Percentiles rank a stretch among this genome's conserved stretches.
phyloP scores from a whole-genome alignment of 2,888 invertebrate genomes.

The Ceramica pisi region DNA sequence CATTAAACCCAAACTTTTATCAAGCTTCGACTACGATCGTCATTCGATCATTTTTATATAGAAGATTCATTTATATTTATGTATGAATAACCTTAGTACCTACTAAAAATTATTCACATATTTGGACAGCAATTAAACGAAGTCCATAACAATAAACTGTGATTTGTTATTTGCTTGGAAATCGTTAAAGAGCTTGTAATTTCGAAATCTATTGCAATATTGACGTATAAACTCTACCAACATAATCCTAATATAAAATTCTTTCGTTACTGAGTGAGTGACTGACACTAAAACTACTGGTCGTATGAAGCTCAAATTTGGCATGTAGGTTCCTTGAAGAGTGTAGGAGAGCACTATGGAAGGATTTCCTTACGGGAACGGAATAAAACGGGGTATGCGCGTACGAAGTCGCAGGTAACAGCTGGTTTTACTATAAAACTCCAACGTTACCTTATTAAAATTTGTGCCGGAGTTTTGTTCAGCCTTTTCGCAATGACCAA shows the following conservation, averaged over 20 bases:
- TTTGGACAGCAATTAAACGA: not conserved
- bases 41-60: not conserved
- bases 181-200: not conserved
- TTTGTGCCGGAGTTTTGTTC: slow-evolving; percentile 92
- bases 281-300: too few relatives aligned
- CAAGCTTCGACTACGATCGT: not conserved
- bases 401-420: too few relatives aligned
- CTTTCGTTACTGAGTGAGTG: too few relatives aligned
- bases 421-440: not conserved
- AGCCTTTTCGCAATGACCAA: slow-evolving; percentile 91
- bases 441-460: slow-evolving; percentile 88
- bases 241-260: too few relatives aligned
- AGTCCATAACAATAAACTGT: not conserved
- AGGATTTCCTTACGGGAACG: too few relatives aligned
- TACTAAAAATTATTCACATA: not conserved
- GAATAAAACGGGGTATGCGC: too few relatives aligned
- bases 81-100: not conserved
- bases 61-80: not conserved
- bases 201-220: not conserved
- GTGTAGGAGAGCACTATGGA: too few relatives aligned
- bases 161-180: not conserved
- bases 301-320: too few relatives aligned
- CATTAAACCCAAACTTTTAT: slow-evolving; percentile 7
- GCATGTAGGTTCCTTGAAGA: too few relatives aligned
- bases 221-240: not conserved